A percentile compares a stretch with the other conserved stretches of the same genome.
Evolutionary conservation across 2,888 invertebrate genomes (phyloP).

Genomic region (Leptinotarsa peninsularis): DNA sequence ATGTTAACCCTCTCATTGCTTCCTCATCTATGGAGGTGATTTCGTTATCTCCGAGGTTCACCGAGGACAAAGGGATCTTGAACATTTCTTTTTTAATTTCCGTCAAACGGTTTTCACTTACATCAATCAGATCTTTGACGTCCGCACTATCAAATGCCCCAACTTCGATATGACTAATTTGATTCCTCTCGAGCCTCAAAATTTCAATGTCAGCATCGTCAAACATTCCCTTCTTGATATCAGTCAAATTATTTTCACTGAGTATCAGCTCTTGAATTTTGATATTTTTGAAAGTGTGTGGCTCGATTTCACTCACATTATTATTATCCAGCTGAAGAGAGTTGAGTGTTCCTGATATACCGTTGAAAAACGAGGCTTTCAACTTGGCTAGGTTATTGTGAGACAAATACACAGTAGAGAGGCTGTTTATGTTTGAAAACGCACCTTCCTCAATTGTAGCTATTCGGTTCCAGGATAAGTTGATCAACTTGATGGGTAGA

Average conservation of each 20-base stretch:
- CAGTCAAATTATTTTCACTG: neutral
- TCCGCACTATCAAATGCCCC: constrained; percentile 19
- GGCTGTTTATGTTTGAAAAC: neutral
- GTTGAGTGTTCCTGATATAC: neutral
- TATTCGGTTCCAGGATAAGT: constrained; percentile 16
- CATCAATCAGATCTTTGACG: neutral
- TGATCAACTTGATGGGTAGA: neutral
- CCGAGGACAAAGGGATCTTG: constrained; percentile 4
- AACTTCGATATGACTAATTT: constrained; percentile 21
- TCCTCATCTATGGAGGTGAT: constrained; percentile 21
- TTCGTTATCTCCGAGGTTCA: constrained; percentile 1
- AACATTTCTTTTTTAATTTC: constrained; percentile 19
- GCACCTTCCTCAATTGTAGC: constrained; percentile 5
- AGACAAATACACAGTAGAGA: neutral
- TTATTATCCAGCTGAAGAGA: neutral
- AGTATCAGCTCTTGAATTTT: neutral
- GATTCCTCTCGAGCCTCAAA: constrained; percentile 8
- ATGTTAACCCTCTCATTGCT: neutral
- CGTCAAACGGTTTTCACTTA: constrained; percentile 9
- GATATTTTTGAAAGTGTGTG: constrained; percentile 10
- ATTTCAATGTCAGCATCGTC: neutral
- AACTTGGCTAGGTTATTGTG: constrained; percentile 6
- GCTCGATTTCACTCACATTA: neutral
- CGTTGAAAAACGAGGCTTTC: constrained; percentile 1
- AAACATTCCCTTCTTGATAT: constrained; percentile 21